Base-by-base conservation (phyloP, 2,888 invertebrate species). In the Sinelater perroti region DNA sequence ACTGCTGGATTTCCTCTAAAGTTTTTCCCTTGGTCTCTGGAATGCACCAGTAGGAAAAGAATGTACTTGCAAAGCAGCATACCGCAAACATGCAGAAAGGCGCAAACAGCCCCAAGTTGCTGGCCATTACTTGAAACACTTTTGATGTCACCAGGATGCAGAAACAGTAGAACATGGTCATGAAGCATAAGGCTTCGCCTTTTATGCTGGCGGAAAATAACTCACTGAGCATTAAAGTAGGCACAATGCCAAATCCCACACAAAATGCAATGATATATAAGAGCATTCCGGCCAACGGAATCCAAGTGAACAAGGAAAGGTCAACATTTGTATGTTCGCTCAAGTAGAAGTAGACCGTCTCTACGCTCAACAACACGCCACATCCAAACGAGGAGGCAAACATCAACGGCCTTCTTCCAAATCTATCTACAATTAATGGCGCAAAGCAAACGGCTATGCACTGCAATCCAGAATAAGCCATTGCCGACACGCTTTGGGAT, bases 221-320 rank as follows among this genome's bases (percentile, higher is more conserved):
- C 20, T 64, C 64, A 18, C 64, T 50, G 26, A 60, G 21, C 55
- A 64, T 53, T 40, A 74, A 61, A 36, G 70, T 69, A 1, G 75
- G 75, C 10, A 75, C 61, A 2, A 72, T 64, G 3, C 68, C 70
- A 20, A 72, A 52, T 4, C 75, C 75, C 28, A 62, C 60, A 7
- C 42, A 33, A 28, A 47, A 58, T 6, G 52, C 24, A 2, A 56
- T 28, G 2, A 72, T 56, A 51, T 66, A 76, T 1, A 68, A 10
- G 1, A 73, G 58, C 67, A 76, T 65, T 8, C 71, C 71, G 3
- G 65, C 62, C 3, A 75, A 20, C 1, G 76, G 76, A 42, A 75
- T 56, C 74, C 73, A 75, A 6, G 61, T 61, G 0, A 70, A 16
- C 2, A 10, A 11, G 3, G 62, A 56, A 2, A 70, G 18, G 61